Percentiles rank a stretch among this genome's conserved stretches.
Conservation (phyloP, 2,888 invertebrate species). For the Antheraea assamensis region DNA sequence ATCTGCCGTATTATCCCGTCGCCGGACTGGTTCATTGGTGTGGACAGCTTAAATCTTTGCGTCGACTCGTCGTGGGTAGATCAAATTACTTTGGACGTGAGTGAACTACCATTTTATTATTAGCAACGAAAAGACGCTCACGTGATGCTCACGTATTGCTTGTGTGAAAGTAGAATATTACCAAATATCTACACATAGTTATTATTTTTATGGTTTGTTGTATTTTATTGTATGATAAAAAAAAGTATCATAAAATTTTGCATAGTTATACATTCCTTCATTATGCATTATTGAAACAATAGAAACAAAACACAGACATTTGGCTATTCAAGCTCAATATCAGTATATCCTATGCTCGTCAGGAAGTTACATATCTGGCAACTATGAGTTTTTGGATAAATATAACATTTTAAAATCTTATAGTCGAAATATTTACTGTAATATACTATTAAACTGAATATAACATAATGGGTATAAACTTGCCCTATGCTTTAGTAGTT, state of each 20-base stretch:
- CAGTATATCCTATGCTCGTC: too few relatives aligned
- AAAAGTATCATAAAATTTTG: too few relatives aligned
- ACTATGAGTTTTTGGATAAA: background rate
- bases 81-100: constrained; percentile 77
- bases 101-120: constrained; percentile 29
- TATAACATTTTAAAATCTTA: background rate
- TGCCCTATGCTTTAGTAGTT: background rate
- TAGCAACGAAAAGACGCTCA: background rate
- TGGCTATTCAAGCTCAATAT: too few relatives aligned
- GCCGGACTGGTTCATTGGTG: constrained; percentile 86
- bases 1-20: constrained; percentile 84
- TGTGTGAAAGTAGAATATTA: background rate
- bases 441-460: background rate
- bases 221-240: too few relatives aligned
- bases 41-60: constrained; percentile 83
- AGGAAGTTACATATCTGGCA: too few relatives aligned
- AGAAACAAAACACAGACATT: too few relatives aligned
- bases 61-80: constrained; percentile 82
- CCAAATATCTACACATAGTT: background rate
- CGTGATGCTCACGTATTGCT: background rate
- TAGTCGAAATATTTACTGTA: background rate
- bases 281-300: background rate
- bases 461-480: background rate
- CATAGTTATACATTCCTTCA: background rate
- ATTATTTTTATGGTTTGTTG: background rate